These are phyloP conservation scores for Philypnodon macrostomus DNA, from an alignment of 2,797 vertebrate genomes.

Conservation along the genomic window DNA sequence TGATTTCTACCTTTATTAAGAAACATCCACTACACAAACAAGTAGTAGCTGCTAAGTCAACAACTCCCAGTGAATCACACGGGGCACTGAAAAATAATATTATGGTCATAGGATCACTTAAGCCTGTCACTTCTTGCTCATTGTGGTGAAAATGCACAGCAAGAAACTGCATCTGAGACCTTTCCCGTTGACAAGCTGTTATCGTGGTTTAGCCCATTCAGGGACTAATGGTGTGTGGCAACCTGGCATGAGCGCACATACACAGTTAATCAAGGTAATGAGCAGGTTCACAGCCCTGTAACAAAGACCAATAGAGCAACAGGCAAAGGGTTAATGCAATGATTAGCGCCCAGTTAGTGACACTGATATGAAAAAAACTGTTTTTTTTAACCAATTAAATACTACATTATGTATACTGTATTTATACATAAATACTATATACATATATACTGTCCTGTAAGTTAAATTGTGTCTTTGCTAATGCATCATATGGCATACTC, in stretches of 20 bases:
- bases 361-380: not conserved
- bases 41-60: constrained; percentile 25
- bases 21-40: constrained; percentile 28
- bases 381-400: not conserved
- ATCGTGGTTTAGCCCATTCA: constrained; percentile 38
- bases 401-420: no score
- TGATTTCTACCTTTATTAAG: constrained; percentile 47
- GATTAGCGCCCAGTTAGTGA: constrained; percentile 16
- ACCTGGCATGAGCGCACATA: constrained; percentile 38
- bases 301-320: constrained; percentile 35
- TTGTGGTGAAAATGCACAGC: constrained; percentile 43
- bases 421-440: no score
- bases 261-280: constrained; percentile 66
- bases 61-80: constrained; percentile 14
- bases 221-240: constrained; percentile 59
- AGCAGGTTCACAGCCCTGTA: constrained; percentile 38
- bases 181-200: constrained; percentile 66
- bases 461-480: no score
- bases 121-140: constrained; percentile 27
- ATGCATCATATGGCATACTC: no score
- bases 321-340: constrained; percentile 35
- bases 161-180: constrained; percentile 47
- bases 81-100: not conserved
- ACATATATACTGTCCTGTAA: no score
- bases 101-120: constrained; percentile 7